Evolutionary conservation across 2,888 invertebrate genomes (phyloP), one percentile per base, ranked within the genome.

Genomic region (Metalampra italica): DNA sequence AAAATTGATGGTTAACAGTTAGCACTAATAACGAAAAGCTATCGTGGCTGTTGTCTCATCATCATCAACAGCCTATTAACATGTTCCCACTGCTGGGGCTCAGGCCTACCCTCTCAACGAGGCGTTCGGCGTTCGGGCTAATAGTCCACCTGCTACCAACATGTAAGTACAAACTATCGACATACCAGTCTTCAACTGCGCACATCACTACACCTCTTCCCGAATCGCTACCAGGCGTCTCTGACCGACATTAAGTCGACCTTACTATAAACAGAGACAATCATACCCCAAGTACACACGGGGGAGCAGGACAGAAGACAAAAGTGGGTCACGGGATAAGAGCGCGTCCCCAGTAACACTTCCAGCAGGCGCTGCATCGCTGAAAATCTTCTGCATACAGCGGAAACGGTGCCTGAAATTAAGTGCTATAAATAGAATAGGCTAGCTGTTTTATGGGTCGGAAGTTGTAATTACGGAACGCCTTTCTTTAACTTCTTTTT

Each of bases 261-360:
- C 86, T 85, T 85, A 82, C 75, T 66, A 71, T 56, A 61, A 73
- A 81, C 44, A 62, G 68, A 66, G 83, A 84, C 52, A 50, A 46
- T 53, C 45, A 55, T 64, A 78, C 53, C 52, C 46, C 30, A 37
- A 47, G 36, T 30, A 14, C 41, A 15, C 32, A n/a, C 13, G 64
- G 13, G 52, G 29, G 63, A 79, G 41, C 59, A 62, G 55, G 75
- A 78, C 54, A 54, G 60, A 64, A 58, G 43, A 71, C 63, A 53
- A 75, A 88, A 85, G 76, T 89, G 77, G 88, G 88, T 89, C 88
- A 89, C 78, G 81, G 82, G 82, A 85, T 78, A 76, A 82, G 77
- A 80, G 75, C 39, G 64, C 54, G 74, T 75, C 77, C 79, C 71
- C 66, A 71, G 66, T 67, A 62, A 70, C 68, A 70, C 71, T 78